phyloP scores from a whole-genome alignment of 2,113 vertebrate genomes.

The Poeciliopsis prolifica region DNA sequence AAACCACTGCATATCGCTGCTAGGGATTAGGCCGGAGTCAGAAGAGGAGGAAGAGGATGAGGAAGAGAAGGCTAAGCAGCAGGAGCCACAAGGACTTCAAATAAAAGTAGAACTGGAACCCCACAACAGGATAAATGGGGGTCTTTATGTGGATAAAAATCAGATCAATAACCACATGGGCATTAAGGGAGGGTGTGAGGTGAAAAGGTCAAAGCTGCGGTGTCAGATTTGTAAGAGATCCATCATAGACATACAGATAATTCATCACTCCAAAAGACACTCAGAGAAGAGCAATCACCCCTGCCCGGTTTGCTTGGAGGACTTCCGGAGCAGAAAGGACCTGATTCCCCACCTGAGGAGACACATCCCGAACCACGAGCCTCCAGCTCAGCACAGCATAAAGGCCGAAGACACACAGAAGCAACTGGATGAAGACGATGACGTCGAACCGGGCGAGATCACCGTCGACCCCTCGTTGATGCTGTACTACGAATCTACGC shows the following conservation, averaged over 20 bases:
- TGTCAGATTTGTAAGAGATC: conserved; percentile 92
- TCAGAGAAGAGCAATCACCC: conserved; percentile 85
- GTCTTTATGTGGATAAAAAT: conserved; percentile 28
- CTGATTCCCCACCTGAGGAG: conserved; percentile 90
- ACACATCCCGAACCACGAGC: conserved; percentile 83
- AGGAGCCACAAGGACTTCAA: conserved; percentile 48
- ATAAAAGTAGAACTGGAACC: conserved; percentile 78
- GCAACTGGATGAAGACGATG: conserved; percentile 64
- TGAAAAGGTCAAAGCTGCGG: conserved; percentile 88
- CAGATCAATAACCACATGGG: conserved; percentile 72
- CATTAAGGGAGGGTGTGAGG: conserved; percentile 79
- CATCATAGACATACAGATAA: conserved; percentile 86
- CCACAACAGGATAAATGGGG: conserved; percentile 44
- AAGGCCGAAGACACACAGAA: conserved; percentile 67
- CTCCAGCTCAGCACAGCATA: conserved; percentile 74
- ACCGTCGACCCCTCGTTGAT: conserved; percentile 73
- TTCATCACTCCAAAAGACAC: conserved; percentile 95
- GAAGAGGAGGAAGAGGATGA: conserved; percentile 83
- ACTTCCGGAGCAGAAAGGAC: conserved; percentile 87
- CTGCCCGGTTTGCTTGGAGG: conserved; percentile 91
- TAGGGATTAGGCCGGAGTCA: conserved; percentile 85
- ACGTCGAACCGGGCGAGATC: conserved; percentile 78
- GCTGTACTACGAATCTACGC: conserved; percentile 80
- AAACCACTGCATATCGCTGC: conserved; percentile 86
- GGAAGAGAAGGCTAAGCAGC: conserved; percentile 35